These are phyloP conservation scores for Meta bourneti DNA, from an alignment of 2,888 invertebrate species.

Conservation along the genomic window DNA sequence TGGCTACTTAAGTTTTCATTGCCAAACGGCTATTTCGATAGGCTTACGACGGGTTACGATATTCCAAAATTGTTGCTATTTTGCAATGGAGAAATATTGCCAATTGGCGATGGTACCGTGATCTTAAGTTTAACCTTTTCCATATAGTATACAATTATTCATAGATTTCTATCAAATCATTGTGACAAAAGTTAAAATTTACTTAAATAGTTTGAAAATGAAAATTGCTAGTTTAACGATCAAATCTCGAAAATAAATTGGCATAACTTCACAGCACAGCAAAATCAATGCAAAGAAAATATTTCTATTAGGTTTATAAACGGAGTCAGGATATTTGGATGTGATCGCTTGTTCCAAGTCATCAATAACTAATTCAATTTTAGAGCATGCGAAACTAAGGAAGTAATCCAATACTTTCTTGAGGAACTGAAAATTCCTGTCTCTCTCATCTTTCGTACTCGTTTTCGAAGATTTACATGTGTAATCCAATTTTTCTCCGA, in stretches of 20 bases:
- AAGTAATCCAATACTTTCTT: background rate
- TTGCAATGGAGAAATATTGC: too few relatives aligned
- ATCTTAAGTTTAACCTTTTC: too few relatives aligned
- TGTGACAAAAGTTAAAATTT: too few relatives aligned
- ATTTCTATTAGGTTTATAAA: slow-evolving; percentile 17
- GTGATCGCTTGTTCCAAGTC: slow-evolving; percentile 14
- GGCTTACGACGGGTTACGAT: too few relatives aligned
- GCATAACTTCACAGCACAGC: background rate
- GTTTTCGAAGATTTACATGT: background rate
- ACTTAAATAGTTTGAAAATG: too few relatives aligned
- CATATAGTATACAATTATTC: too few relatives aligned
- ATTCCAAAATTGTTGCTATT: too few relatives aligned
- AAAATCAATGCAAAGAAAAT: background rate
- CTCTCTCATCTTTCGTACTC: background rate
- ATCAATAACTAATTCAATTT: background rate
- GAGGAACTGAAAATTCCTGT: background rate
- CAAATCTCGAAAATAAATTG: background rate
- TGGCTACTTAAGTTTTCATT: too few relatives aligned
- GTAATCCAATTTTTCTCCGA: background rate
- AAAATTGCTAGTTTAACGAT: too few relatives aligned
- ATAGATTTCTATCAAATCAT: too few relatives aligned
- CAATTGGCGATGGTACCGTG: too few relatives aligned
- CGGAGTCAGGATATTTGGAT: slow-evolving; percentile 4
- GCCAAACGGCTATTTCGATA: too few relatives aligned
- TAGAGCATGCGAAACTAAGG: background rate